phyloP scores from a whole-genome alignment of 53 echinoderm and acorn worm species.

The Patiria pectinifera region DNA sequence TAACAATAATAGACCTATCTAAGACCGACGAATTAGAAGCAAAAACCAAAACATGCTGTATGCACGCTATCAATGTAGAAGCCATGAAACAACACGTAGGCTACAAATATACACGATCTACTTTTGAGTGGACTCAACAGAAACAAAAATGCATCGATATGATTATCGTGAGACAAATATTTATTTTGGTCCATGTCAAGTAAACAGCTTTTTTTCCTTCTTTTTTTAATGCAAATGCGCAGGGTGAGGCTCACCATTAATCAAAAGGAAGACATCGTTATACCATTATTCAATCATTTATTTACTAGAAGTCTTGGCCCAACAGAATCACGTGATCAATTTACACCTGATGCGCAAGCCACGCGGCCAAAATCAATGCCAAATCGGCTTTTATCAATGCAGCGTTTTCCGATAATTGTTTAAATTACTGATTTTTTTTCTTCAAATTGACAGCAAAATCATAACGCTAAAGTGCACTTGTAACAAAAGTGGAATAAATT shows the following conservation, averaged over 20 bases:
- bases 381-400: background rate
- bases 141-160: conserved; percentile 33
- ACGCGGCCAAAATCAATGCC: conserved; percentile 18
- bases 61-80: background rate
- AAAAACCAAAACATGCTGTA: background rate
- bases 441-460: too few relatives aligned
- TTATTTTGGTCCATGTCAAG: conserved; percentile 52
- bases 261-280: conserved; percentile 55
- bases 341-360: conserved; percentile 10
- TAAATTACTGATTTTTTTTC: background rate
- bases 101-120: background rate
- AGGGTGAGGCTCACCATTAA: conserved; percentile 10
- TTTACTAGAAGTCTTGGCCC: conserved; percentile 13
- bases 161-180: conserved; percentile 2
- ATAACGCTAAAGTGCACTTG: background rate
- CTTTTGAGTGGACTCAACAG: background rate
- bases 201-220: background rate
- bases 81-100: background rate
- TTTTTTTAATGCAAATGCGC: background rate
- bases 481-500: background rate
- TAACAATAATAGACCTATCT: background rate
- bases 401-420: background rate
- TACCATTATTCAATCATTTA: conserved; percentile 24
- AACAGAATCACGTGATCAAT: background rate
- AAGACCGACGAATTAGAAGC: background rate